Base-by-base conservation (phyloP, 1,140 invertebrate species). In the Saccostrea glomerata region DNA sequence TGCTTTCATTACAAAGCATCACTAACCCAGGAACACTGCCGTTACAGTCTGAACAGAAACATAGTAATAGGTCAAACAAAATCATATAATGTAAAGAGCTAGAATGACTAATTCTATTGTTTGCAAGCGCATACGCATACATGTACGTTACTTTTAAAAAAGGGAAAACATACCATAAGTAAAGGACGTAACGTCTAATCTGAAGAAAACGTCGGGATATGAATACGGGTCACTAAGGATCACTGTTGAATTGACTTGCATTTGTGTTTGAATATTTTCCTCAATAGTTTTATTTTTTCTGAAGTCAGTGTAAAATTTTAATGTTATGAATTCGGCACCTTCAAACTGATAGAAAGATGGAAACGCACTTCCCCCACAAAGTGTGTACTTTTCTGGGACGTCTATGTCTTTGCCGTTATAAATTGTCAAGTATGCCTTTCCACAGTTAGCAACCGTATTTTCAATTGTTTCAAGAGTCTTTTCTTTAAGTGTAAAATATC, bases 1-100 rank as follows among this genome's bases (percentile, higher is more conserved):
- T 85, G 55, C 89, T 91, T 20, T 91, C 89, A 55, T 90, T 90
- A 84, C 91, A 91, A 55, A 86, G 89, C 20, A 90, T 30, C 9
- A 89, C 87, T 20, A 87, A 73, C 3, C 66, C 87, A 0, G 63
- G 58, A 12, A 90, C 36, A 0, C 88, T 87, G 13, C 87, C 89
- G 12, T 89, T 90, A 89, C 91, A 91, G 23, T 85, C 91, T 91
- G 85, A 60, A 12, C 20, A 77, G 17, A n/a, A 77, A 77, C 58
- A 60, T 60, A 20, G 15, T 11, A 47, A 6, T 2, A 6, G 6
- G 40, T 47, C 6, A n/a, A n/a, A n/a, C n/a, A n/a, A n/a, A n/a
- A n/a, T n/a, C n/a, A n/a, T n/a, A n/a, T n/a, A n/a, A n/a, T n/a
- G n/a, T n/a, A n/a, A n/a, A n/a, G n/a, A n/a, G n/a, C n/a, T n/a